Percentiles rank a stretch among this genome's conserved stretches.
phyloP scores from a whole-genome alignment of 2,797 vertebrate species.

The Coendou prehensilis region DNA sequence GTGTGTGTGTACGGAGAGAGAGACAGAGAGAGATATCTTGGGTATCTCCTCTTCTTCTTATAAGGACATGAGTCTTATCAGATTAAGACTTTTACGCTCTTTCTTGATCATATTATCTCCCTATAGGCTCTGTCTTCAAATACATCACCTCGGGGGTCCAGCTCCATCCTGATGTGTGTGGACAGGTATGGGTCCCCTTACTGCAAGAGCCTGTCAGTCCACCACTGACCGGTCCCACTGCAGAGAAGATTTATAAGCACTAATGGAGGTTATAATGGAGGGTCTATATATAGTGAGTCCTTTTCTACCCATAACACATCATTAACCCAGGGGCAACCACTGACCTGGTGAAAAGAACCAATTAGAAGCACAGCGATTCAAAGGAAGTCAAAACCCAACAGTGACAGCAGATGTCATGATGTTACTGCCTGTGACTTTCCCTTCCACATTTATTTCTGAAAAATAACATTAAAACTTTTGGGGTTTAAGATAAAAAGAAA shows the following conservation, averaged over 20 bases:
- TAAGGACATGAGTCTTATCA: neutral
- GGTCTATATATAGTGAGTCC: neutral
- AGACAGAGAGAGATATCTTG: neutral
- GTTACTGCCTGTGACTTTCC: constrained; percentile 12
- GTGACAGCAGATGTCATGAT: neutral
- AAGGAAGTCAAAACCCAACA: constrained; percentile 45
- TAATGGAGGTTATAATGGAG: neutral
- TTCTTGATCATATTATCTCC: neutral
- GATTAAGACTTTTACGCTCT: neutral
- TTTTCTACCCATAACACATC: constrained; percentile 1
- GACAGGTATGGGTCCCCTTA: neutral
- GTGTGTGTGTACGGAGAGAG: neutral
- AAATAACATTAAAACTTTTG: constrained; percentile 33
- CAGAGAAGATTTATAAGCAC: neutral
- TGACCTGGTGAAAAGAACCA: constrained; percentile 1
- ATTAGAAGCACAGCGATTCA: neutral
- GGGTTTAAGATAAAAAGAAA: constrained; percentile 43
- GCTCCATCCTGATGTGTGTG: neutral
- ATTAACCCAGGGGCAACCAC: neutral
- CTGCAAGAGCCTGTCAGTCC: neutral
- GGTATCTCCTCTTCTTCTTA: neutral
- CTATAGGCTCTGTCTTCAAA: neutral
- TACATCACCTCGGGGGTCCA: neutral
- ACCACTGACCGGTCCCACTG: neutral
- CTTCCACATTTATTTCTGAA: constrained; percentile 61